These are phyloP conservation scores for Beaufortia kweichowensis DNA, from an alignment of 2,113 vertebrate species.

Conservation along the genomic window DNA sequence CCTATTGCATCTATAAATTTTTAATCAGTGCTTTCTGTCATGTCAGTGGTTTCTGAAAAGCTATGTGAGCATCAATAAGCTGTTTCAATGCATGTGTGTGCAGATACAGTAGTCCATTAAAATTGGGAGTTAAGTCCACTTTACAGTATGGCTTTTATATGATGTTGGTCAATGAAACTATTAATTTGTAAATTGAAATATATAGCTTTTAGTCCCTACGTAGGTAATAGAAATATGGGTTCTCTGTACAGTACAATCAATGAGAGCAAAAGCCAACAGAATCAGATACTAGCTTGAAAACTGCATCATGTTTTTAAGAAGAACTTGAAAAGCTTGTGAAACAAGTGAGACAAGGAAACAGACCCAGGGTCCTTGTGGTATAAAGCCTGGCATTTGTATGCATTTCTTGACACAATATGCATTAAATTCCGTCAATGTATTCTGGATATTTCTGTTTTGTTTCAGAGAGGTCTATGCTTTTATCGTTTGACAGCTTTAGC, in stretches of 20 bases:
- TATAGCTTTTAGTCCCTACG: background rate
- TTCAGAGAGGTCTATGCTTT: background rate
- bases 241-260: background rate
- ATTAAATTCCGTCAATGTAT: background rate
- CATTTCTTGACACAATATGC: background rate
- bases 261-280: background rate
- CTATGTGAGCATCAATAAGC: background rate
- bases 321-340: background rate
- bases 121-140: background rate
- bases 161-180: background rate
- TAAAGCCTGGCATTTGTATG: background rate
- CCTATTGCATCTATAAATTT: background rate
- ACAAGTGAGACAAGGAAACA: background rate
- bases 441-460: background rate
- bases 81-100: background rate
- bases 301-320: background rate
- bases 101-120: background rate
- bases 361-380: background rate
- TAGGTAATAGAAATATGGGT: background rate
- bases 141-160: background rate
- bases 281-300: background rate
- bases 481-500: background rate
- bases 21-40: background rate
- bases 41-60: background rate
- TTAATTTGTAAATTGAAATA: too few relatives aligned